Conservation (phyloP, 2,888 invertebrate genomes). For the Rhingia rostrata region DNA sequence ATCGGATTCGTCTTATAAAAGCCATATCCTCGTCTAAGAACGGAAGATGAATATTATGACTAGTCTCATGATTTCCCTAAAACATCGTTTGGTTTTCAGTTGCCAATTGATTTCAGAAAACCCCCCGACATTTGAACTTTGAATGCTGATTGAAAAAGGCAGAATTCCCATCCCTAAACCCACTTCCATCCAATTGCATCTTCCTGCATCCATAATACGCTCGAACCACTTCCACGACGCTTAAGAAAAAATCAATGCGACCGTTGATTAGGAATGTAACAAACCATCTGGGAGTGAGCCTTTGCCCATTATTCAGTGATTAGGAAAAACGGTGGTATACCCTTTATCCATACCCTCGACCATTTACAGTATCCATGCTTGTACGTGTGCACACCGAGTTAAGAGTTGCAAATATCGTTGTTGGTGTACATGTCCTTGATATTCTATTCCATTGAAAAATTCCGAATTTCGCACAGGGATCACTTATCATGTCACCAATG, state of each 20-base stretch:
- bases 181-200: background rate
- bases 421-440: background rate
- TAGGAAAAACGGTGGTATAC: conserved; percentile 2
- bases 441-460: conserved; percentile 6
- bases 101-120: no score
- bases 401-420: background rate
- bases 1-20: no score
- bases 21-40: no score
- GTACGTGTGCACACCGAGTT: background rate
- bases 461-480: background rate
- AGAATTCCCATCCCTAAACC: background rate
- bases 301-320: conserved; percentile 17
- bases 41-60: no score
- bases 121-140: no score
- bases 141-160: no score
- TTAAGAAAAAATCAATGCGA: background rate
- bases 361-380: background rate
- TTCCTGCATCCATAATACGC: background rate
- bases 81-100: no score
- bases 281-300: conserved; percentile 5
- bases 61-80: no score
- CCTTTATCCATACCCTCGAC: background rate
- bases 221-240: background rate
- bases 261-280: conserved; percentile 6
- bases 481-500: conserved; percentile 12